Base-by-base conservation (phyloP, 2,113 vertebrate genomes). In the Rhombomys opimus region DNA sequence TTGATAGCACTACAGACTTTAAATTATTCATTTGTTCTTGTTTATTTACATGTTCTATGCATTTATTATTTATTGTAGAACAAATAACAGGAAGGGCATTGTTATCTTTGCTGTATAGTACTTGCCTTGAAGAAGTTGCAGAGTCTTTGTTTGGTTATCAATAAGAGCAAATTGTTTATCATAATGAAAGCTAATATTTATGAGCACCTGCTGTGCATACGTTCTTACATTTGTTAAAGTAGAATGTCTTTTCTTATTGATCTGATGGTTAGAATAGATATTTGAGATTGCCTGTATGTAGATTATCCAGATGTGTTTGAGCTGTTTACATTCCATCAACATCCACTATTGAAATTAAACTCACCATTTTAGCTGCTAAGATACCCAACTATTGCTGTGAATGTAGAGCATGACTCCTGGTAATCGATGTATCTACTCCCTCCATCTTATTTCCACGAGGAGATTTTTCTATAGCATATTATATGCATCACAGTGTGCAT, bases 11-110 rank as follows among this genome's bases (percentile, higher is more conserved):
- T 65, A 13, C 35, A 87, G 38, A 4, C 5, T 96, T 41, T 89
- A 75, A 86, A 46, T 95, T 82, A 96, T 96, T 94, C 65, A 88
- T 89, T 90, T 95, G 90, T 91, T 38, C 87, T 87, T 97, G 17
- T 94, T 96, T 97, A 76, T 90, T 88, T 96, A 52, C 65, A 91
- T 70, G 32, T 87, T 22, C n/a, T 52, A 27, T 70, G 23, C 67
- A 80, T 93, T 91, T 94, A 92, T 95, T 91, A 97, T 96, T 95
- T 92, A 97, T 89, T 91, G 61, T 91, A 91, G 75, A 86, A 63
- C 82, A 96, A 95, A 96, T 92, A 89, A 92, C n/a, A 93, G 12
- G 5, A 46, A 27, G 87, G 18, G 50, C 15, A 38, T 59, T 81
- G 35, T 78, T 94, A 41, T 73, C 41, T 94, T 94, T 84, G 13